A percentile compares a stretch with the other conserved stretches of the same genome.
These are phyloP conservation scores for Papilio polytes DNA, from an alignment of 1,140 invertebrate species.

Conservation along the genomic window DNA sequence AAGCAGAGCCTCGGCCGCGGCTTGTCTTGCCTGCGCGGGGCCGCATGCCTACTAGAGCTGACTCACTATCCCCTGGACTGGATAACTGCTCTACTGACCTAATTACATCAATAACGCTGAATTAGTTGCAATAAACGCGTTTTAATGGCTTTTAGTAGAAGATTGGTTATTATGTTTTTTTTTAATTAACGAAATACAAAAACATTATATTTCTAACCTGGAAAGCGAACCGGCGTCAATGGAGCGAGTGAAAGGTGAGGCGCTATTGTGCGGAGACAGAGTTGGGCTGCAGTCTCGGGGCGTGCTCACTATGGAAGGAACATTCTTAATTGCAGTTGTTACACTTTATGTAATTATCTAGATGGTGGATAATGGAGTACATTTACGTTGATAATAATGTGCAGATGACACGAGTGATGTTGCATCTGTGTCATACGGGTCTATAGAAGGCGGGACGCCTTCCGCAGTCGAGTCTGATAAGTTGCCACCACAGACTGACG, in stretches of 20 bases:
- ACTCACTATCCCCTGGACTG: conserved; percentile 86
- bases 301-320: conserved; percentile 85
- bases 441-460: conserved; percentile 88
- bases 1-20: conserved; percentile 86
- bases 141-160: background rate
- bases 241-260: conserved; percentile 90
- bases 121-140: background rate
- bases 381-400: conserved; percentile 93
- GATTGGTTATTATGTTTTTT: too few relatives aligned
- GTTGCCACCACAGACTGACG: conserved; percentile 88
- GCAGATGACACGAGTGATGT: conserved; percentile 90
- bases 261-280: conserved; percentile 91
- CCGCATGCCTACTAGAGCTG: conserved; percentile 69
- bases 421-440: conserved; percentile 89
- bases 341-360: background rate
- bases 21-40: conserved; percentile 75
- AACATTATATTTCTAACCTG: conserved; percentile 68
- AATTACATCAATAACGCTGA: conserved; percentile 34
- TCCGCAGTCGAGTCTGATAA: conserved; percentile 91
- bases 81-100: conserved; percentile 92
- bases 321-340: conserved; percentile 47
- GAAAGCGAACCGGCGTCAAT: conserved; percentile 89
- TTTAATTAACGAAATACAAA: background rate
- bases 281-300: conserved; percentile 93
- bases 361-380: conserved; percentile 28